A percentile compares a stretch with the other conserved stretches of the same genome.
Evolutionary conservation across 2,113 vertebrate species (phyloP).

Genomic region (Pycnonotus jocosus): DNA sequence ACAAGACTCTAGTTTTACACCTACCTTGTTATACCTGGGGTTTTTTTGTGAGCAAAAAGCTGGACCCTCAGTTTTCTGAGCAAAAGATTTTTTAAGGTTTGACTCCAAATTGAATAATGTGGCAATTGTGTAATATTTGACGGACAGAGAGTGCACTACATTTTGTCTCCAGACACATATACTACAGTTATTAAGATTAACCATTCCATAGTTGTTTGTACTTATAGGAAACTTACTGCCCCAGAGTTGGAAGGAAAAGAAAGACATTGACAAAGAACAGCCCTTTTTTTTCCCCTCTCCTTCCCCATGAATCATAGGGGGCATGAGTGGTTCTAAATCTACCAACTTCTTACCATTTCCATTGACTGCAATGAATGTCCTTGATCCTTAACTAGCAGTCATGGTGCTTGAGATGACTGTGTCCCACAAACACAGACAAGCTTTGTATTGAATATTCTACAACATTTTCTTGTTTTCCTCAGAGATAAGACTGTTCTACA

Average conservation of each 20-base stretch:
- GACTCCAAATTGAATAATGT: not conserved
- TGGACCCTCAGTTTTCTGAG: not conserved
- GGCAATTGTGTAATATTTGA: not conserved
- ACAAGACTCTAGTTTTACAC: not conserved
- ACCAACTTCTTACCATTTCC: not conserved
- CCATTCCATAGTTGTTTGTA: not conserved
- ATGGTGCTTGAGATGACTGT: not conserved
- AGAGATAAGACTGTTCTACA: not conserved
- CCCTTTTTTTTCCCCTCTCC: not conserved
- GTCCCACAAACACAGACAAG: not conserved
- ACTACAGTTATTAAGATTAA: not conserved
- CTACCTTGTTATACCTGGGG: not conserved
- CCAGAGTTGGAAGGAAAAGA: not conserved
- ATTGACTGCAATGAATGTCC: not conserved
- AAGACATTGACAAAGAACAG: not conserved
- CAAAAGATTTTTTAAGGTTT: not conserved
- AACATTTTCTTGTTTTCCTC: not conserved
- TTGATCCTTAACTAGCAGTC: not conserved
- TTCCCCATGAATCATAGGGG: not conserved
- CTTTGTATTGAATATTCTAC: not conserved
- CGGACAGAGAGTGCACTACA: not conserved
- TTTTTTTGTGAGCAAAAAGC: not conserved
- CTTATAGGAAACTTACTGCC: not conserved
- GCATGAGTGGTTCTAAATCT: not conserved
- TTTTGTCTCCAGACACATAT: not conserved